Evolutionary conservation across 2,113 vertebrate species (phyloP).

Genomic region (Burhinus bistriatus): DNA sequence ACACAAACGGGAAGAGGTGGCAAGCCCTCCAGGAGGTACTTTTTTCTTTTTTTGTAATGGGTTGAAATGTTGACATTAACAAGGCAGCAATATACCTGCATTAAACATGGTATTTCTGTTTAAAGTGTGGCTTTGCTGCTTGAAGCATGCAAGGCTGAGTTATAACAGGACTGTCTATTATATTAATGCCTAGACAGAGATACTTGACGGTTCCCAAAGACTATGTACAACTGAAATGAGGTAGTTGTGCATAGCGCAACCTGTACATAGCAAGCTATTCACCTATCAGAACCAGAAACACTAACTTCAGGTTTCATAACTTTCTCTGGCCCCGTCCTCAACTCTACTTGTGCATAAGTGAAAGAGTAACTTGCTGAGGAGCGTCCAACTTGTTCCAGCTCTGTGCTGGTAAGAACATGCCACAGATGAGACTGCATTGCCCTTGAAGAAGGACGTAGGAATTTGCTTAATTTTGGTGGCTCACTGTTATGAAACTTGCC

Average conservation of each 20-base stretch:
- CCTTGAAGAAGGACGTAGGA: not conserved
- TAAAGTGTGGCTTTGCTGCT: not conserved
- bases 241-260: not conserved
- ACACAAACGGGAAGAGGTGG: not conserved
- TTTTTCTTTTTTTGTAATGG: not conserved
- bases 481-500: not conserved
- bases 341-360: not conserved
- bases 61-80: not conserved
- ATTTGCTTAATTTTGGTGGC: not conserved
- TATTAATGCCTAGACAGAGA: not conserved
- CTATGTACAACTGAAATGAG: not conserved
- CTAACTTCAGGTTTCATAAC: not conserved
- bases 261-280: not conserved
- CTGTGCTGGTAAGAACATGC: not conserved
- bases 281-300: not conserved
- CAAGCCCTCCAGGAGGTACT: not conserved
- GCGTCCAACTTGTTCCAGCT: not conserved
- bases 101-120: not conserved
- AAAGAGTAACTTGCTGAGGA: slow-evolving; percentile 21
- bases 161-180: not conserved
- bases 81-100: not conserved
- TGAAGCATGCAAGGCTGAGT: not conserved
- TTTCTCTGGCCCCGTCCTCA: not conserved
- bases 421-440: not conserved
- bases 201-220: not conserved